Evolutionary conservation across 2,797 vertebrate genomes (phyloP), one percentile per base, ranked within the genome.

Genomic region (Platalea minor): DNA sequence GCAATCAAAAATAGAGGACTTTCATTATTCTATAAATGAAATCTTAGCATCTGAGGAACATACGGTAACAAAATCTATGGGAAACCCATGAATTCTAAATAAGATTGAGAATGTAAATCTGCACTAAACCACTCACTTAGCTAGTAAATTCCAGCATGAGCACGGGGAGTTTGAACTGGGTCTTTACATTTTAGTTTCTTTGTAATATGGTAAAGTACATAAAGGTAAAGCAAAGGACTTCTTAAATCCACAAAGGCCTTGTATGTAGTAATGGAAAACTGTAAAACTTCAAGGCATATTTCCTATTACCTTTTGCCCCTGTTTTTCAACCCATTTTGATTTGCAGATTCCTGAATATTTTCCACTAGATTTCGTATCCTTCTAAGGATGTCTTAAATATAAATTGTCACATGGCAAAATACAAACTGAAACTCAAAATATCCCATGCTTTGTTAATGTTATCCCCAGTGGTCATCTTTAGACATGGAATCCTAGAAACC

Each of bases 51-150:
- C 73, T 87, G 61, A 90, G 59, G 39, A 88, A 48, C 39, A 73
- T 20, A 50, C 2, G 0, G 35, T 13, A 91, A 82, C 26, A 84
- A 91, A 77, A 74, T 74, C 64, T 64, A 28, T 48, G 25, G 37
- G 79, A 92, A 95, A 82, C 17, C 25, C 41, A 68, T 93, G 77
- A 93, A 93, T 90, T 79, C 35, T 53, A 77, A 91, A 48, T 25
- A 82, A 72, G 74, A 85, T 43, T 87, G 84, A 89, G 59, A 37
- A n/a, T 20, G 3, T 95, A 89, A 93, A 93, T 95, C 85, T 93
- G 91, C 81, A 65, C 88, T 88, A 90, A 97, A 94, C 37, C n/a
- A 72, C 48, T 93, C 82, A 59, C 70, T 93, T 37, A 74, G 60
- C 74, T 57, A 35, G 14, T 69, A 70, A 93, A 88, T 94, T 80